Base-by-base conservation (phyloP, 2,888 invertebrate species). In the Heteromurus nitidus region DNA sequence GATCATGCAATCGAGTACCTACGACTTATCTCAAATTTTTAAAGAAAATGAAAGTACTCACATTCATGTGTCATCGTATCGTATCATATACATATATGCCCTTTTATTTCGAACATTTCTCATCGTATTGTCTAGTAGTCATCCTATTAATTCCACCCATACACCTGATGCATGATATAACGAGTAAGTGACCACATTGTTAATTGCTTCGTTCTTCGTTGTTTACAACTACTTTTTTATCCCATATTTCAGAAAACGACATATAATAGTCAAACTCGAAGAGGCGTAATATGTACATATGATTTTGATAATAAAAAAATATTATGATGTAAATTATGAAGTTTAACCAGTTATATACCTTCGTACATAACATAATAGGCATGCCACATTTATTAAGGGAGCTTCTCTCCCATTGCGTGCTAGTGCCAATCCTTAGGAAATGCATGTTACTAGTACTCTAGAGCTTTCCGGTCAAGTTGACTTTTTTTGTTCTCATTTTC, bases 21-120 rank as follows among this genome's bases (percentile, higher is more conserved):
- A n/a, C n/a, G n/a, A n/a, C n/a, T n/a, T n/a, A n/a, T n/a, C n/a
- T 65, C 26, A 47, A 26, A 18, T 77, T 77, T 79, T 68, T 16
- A 64, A 70, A 55, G 70, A 79, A 79, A 79, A 79, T 65, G 79
- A 79, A 79, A 79, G 79, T 79, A 60, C 36, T 58, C 62, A 36
- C 20, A 20, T 36, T 36, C 5, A 36, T 31, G 62, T 62, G 28
- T 24, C 22, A 28, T n/a, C 9, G 36, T 36, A 36, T 9, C 36
- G 7, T 36, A 36, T 36, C 36, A 36, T 13, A 16, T 47, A n/a
- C 47, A 16, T 5, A n/a, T 47, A 47, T 13, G n/a, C n/a, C n/a
- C n/a, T n/a, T n/a, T n/a, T n/a, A n/a, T n/a, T n/a, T n/a, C n/a
- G n/a, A n/a, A 36, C 5, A 16, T 3, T 47, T 47, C 47, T 16